phyloP scores from a whole-genome alignment of 2,888 invertebrate genomes.

The Stegana nigrithorax region DNA sequence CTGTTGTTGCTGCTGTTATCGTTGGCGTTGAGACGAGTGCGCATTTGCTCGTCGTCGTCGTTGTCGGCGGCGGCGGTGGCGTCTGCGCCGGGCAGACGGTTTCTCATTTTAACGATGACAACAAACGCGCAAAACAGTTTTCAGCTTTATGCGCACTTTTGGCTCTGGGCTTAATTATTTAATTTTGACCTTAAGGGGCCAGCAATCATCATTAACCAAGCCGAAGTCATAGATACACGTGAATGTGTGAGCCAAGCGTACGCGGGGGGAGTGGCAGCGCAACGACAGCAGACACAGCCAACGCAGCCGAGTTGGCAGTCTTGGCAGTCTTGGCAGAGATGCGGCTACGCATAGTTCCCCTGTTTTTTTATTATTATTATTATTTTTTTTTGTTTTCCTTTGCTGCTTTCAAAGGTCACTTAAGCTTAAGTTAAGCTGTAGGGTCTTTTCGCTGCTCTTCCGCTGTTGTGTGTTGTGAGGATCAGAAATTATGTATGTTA shows the following conservation, averaged over 20 bases:
- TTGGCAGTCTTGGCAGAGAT: not conserved
- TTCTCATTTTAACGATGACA: no score
- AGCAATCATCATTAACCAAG: slow-evolving; percentile 63
- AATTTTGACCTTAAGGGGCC: slow-evolving; percentile 61
- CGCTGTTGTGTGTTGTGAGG: no score
- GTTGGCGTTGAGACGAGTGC: not conserved
- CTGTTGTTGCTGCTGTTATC: not conserved
- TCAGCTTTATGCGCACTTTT: not conserved
- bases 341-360: not conserved
- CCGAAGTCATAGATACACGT: no score
- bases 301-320: not conserved
- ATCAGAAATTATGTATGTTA: not conserved
- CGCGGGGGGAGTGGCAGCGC: no score
- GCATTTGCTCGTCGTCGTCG: no score
- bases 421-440: no score
- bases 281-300: no score
- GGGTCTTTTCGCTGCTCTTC: no score
- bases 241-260: no score
- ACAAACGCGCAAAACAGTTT: not conserved
- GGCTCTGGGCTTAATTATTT: slow-evolving; percentile 49
- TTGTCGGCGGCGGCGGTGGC: not conserved
- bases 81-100: not conserved
- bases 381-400: no score
- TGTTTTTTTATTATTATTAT: not conserved
- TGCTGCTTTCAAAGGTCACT: no score